Percentiles rank a stretch among this genome's conserved stretches.
These are phyloP conservation scores for Machimus atricapillus DNA, from an alignment of 2,888 invertebrate species.

Conservation along the genomic window DNA sequence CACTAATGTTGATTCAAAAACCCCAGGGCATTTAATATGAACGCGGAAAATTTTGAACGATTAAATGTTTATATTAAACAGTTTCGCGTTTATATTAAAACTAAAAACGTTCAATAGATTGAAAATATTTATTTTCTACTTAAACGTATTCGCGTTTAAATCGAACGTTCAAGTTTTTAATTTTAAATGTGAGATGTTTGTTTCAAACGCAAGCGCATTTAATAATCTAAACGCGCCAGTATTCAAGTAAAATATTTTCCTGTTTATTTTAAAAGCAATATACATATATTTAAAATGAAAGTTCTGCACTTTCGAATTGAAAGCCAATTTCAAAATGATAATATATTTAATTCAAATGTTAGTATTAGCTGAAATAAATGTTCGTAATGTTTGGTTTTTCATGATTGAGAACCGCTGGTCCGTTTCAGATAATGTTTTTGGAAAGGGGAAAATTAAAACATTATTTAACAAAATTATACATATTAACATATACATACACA, in stretches of 20 bases:
- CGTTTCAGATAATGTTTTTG: neutral
- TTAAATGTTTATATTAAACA: neutral
- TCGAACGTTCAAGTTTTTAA: neutral
- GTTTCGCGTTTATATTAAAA: neutral
- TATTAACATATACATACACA: too few species aligned
- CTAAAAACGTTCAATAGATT: too few species aligned
- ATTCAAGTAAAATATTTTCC: neutral
- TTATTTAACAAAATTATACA: too few species aligned
- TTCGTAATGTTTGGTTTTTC: neutral
- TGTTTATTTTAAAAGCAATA: neutral
- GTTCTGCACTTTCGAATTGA: neutral
- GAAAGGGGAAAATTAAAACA: too few species aligned
- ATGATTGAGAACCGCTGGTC: neutral
- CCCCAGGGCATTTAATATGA: neutral
- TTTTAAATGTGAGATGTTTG: neutral
- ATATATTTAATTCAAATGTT: neutral
- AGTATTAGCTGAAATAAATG: neutral
- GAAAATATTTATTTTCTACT: too few species aligned
- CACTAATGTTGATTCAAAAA: neutral
- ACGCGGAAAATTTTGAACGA: neutral
- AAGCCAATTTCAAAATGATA: neutral
- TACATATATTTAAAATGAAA: neutral
- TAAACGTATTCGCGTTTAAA: neutral
- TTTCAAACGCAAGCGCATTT: neutral
- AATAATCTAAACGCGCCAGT: too few species aligned